Conservation (phyloP, 2,888 invertebrate species). For the Volucella inanis region DNA sequence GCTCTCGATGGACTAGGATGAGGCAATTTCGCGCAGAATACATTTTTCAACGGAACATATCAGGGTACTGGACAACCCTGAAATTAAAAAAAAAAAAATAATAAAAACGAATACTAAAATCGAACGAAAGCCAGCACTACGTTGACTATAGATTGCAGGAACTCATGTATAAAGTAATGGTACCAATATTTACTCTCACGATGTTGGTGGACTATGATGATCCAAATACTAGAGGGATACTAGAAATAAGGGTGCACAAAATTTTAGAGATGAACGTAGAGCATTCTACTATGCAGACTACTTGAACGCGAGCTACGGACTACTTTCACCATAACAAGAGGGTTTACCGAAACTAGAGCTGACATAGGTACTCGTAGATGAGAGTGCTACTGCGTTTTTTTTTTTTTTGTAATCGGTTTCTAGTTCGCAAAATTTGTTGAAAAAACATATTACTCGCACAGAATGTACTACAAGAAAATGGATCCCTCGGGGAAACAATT, state of each 20-base stretch:
- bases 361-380: not conserved
- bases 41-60: slow-evolving; percentile 57
- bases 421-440: slow-evolving; percentile 20
- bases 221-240: slow-evolving; percentile 4
- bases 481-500: too few species aligned
- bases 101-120: not conserved
- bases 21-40: slow-evolving; percentile 71
- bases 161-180: slow-evolving; percentile 81
- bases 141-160: slow-evolving; percentile 78
- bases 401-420: slow-evolving; percentile 7
- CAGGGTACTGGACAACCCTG: not conserved
- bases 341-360: slow-evolving; percentile 37
- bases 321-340: slow-evolving; percentile 47
- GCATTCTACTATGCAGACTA: not conserved
- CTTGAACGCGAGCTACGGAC: slow-evolving; percentile 39
- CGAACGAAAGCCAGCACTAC: slow-evolving; percentile 55
- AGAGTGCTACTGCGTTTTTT: slow-evolving; percentile 4
- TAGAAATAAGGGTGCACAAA: not conserved
- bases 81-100: slow-evolving; percentile 14
- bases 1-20: not conserved
- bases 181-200: slow-evolving; percentile 78
- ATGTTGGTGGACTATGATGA: slow-evolving; percentile 15
- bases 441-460: too few species aligned
- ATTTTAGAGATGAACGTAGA: not conserved
- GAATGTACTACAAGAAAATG: too few species aligned